Conservation (phyloP, 2,888 invertebrate genomes). For the Microdon myrmicae region DNA sequence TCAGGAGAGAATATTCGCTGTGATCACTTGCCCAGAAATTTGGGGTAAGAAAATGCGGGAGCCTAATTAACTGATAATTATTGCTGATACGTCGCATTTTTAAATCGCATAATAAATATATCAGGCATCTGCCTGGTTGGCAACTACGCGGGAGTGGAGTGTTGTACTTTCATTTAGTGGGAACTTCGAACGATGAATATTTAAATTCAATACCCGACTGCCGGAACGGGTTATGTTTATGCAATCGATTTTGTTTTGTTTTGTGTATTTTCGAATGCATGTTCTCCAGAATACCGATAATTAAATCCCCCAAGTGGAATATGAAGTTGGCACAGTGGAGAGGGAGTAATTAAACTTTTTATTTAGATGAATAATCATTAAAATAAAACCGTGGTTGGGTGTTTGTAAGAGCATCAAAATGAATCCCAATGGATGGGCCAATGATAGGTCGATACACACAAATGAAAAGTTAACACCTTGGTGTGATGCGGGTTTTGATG, state of each 20-base stretch:
- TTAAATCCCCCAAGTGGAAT: constrained; percentile 36
- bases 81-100: constrained; percentile 56
- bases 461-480: constrained; percentile 25
- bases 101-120: constrained; percentile 49
- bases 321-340: constrained; percentile 17
- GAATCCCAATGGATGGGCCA: constrained; percentile 29
- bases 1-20: not conserved
- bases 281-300: constrained; percentile 21
- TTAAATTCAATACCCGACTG: constrained; percentile 49
- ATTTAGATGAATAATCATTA: constrained; percentile 39
- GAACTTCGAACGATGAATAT: constrained; percentile 38
- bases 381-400: constrained; percentile 28
- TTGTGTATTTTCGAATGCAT: not conserved
- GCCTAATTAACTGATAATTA: constrained; percentile 65
- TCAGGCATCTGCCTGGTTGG: constrained; percentile 11
- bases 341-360: constrained; percentile 35
- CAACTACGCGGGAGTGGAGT: not conserved
- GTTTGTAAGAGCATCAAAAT: constrained; percentile 7
- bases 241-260: constrained; percentile 8
- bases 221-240: constrained; percentile 6
- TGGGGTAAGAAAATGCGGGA: constrained; percentile 54
- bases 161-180: constrained; percentile 26
- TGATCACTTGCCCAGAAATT: constrained; percentile 29
- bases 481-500: constrained; percentile 37
- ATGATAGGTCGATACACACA: constrained; percentile 32